Evolutionary conservation across 2,113 vertebrate species (phyloP), one percentile per base, ranked within the genome.

Genomic region (Burhinus oedicnemus): DNA sequence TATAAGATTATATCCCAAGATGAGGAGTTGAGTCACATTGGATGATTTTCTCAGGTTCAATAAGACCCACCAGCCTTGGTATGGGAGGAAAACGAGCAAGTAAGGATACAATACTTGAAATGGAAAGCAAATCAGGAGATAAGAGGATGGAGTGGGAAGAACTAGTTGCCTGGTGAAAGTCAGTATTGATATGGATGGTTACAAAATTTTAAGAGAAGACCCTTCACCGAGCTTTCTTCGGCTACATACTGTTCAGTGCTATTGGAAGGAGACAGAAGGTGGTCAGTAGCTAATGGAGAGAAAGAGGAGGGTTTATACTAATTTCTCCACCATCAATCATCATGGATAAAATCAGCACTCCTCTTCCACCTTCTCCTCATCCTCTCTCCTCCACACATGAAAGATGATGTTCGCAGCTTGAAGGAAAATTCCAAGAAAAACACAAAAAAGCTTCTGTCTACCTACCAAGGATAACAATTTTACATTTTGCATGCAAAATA

Each of bases 131-230:
- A 70, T 45, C 30, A 38, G 36, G 13, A 78, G 11, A 21, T 47
- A 47, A 76, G 32, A 58, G n/a, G 8, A 22, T 42, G 44, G 38
- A 42, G 9, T 44, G 29, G 44, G 26, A 90, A 72, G 26, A 69
- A 26, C 12, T 26, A 20, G 3, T 74, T 0, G 0, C 11, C 18
- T 32, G 49, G 49, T 51, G 49, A 51, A 25, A 62, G 49, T 94
- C 34, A 69, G 36, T 62, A 15, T 29, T 34, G 19, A 54, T 54
- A 36, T 8, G 12, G 34, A 47, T 58, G 32, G 7, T 42, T 68
- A 76, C 40, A 23, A 85, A 64, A 47, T 57, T 36, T 80, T 62
- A 62, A 44, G 34, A 42, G 20, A 58, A 78, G 12, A 22, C 40
- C 9, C 7, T 47, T 26, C 32, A 20, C 6, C 52, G 9, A 62